Base-by-base conservation (phyloP, 2,888 invertebrate genomes). In the Leucozona laternaria region DNA sequence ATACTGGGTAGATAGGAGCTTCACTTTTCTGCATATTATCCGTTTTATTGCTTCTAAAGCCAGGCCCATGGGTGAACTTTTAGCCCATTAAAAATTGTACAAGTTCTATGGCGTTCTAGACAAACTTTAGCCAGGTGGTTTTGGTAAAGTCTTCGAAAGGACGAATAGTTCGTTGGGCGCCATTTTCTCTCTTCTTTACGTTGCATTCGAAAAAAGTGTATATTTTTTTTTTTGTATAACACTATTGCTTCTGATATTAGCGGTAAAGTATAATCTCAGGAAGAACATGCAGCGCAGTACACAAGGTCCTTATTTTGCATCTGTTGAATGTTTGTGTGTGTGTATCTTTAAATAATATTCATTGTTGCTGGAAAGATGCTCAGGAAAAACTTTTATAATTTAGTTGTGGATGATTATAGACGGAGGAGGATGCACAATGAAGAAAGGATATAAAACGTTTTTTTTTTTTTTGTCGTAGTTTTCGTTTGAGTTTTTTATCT, bases 1-100 rank as follows among this genome's bases (percentile, higher is more conserved):
- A 45, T 17, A 10, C 11, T 45, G 1, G 1, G 4, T 50, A 50
- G 22, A 34, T 53, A 68, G 66, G 17, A 37, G 15, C 20, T 71
- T 62, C n/a, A 72, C 78, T 57, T 81, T 81, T 81, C 60, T 78
- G 85, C 85, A 81, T 86, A 81, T 78, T 86, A 86, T 86, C 81
- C 78, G 31, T 86, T 85, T 85, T 81, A 80, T 77, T 68, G 85
- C 72, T 50, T 17, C 68, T 10, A 76, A 79, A 79, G 79, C 48
- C 78, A 55, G 60, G 48, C 71, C 58, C 77, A 73, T 68, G 66
- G 86, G 75, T 82, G 73, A 86, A 86, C 86, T 86, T 66, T 86
- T 82, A 70, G 31, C 77, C 75, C 82, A 79, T 82, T 86, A 79
- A 81, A 82, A 75, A 78, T 57, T 45, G 64, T 66, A 28, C 17